Conservation (phyloP, 2,797 vertebrate species). For the Rhinogobio ventralis region DNA sequence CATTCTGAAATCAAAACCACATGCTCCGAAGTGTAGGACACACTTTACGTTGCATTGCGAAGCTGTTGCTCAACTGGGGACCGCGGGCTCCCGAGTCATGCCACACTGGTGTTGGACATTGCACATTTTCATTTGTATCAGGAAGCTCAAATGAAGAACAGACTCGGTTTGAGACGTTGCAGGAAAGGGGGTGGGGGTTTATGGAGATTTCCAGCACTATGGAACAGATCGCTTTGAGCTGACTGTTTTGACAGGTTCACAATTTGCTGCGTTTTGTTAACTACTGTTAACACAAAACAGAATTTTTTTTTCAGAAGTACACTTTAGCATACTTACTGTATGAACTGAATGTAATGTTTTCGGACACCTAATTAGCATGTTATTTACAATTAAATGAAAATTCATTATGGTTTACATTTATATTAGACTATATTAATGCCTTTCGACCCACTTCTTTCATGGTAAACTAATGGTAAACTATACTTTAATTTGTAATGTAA, state of each 20-base stretch:
- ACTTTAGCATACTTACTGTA: not conserved
- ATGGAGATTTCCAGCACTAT: constrained; percentile 60
- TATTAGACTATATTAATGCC: no score
- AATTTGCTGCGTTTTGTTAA: constrained; percentile 53
- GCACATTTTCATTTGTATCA: constrained; percentile 73
- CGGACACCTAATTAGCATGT: not conserved
- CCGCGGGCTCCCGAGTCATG: constrained; percentile 67
- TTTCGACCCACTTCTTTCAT: not conserved
- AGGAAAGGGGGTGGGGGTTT: constrained; percentile 50
- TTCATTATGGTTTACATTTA: not conserved
- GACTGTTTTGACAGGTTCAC: constrained; percentile 53
- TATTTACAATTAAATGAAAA: not conserved
- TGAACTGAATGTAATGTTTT: not conserved
- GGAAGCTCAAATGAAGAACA: constrained; percentile 75
- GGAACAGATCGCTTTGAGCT: constrained; percentile 57
- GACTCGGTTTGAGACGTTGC: constrained; percentile 63
- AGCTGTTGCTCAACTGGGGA: constrained; percentile 70
- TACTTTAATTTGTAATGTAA: not conserved
- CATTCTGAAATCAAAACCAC: constrained; percentile 83
- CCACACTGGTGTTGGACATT: constrained; percentile 69
- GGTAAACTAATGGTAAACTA: not conserved
- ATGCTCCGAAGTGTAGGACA: constrained; percentile 79
- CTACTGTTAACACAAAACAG: constrained; percentile 31
- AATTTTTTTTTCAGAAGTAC: not conserved
- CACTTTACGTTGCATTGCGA: constrained; percentile 67